Conservation (phyloP, 2,888 invertebrate species). For the Eutolmus rufibarbis region DNA sequence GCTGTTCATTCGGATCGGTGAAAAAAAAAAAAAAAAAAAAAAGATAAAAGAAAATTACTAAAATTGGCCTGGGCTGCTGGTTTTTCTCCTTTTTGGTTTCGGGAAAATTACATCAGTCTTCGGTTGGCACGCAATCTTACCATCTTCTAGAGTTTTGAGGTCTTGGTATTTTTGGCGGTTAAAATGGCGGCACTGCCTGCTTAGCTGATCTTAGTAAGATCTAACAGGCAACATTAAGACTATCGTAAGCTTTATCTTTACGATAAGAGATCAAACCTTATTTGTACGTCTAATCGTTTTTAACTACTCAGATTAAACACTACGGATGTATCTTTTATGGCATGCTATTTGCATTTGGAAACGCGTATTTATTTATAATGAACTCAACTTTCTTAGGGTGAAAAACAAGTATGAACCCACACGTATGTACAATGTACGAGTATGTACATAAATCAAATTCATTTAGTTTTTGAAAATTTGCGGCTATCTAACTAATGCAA, state of each 20-base stretch:
- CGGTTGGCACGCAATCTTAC: background rate
- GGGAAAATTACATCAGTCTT: background rate
- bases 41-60: conserved; percentile 14
- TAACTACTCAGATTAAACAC: background rate
- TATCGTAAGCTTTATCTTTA: background rate
- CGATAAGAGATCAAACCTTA: background rate
- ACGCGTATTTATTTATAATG: too few species aligned
- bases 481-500: too few species aligned
- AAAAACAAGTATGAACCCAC: too few species aligned
- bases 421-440: too few species aligned
- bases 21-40: background rate
- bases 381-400: too few species aligned
- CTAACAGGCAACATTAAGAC: background rate
- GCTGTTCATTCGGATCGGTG: background rate
- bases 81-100: background rate
- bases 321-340: background rate
- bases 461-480: too few species aligned
- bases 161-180: background rate
- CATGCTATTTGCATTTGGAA: too few species aligned
- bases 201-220: background rate
- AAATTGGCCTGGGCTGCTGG: background rate
- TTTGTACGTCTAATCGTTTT: background rate
- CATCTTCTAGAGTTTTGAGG: background rate
- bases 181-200: background rate
- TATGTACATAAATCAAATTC: too few species aligned